Evolutionary conservation across 2,888 invertebrate genomes (phyloP).

Genomic region (Hedya salicella): DNA sequence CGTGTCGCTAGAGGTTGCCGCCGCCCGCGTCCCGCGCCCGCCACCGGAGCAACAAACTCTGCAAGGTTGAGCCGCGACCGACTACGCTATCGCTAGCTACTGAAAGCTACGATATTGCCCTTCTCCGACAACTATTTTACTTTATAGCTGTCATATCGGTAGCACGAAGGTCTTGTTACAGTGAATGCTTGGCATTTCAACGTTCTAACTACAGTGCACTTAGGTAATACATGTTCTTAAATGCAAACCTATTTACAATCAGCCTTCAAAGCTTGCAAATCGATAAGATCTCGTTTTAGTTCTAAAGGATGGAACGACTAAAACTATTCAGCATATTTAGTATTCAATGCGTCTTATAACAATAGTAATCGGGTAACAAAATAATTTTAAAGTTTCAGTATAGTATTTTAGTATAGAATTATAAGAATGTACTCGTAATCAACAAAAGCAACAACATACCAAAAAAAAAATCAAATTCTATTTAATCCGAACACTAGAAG

Average conservation of each 20-base stretch:
- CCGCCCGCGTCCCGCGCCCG: slow-evolving; percentile 48
- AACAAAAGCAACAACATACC: no score
- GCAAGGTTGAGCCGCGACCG: slow-evolving; percentile 79
- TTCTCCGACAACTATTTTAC: slow-evolving; percentile 77
- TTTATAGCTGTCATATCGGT: slow-evolving; percentile 70
- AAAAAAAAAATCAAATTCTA: no score
- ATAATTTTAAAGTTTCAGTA: no score
- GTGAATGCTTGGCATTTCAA: slow-evolving; percentile 41
- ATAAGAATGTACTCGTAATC: no score
- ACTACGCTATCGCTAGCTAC: slow-evolving; percentile 75
- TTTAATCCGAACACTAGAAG: no score
- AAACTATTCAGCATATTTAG: no score
- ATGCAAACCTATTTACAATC: slow-evolving; percentile 3
- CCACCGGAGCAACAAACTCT: slow-evolving; percentile 81
- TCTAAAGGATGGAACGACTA: no score
- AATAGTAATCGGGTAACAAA: no score
- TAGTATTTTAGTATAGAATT: no score
- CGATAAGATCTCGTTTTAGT: not conserved
- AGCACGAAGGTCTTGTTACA: slow-evolving; percentile 67
- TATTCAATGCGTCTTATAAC: no score
- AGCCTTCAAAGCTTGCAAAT: not conserved
- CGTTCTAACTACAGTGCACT: slow-evolving; percentile 19
- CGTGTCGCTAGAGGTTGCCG: slow-evolving; percentile 72
- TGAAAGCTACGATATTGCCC: slow-evolving; percentile 78
- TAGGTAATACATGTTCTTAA: slow-evolving; percentile 2